phyloP scores from a whole-genome alignment of 2,113 vertebrate genomes.

The Pseudopodoces humilis region DNA sequence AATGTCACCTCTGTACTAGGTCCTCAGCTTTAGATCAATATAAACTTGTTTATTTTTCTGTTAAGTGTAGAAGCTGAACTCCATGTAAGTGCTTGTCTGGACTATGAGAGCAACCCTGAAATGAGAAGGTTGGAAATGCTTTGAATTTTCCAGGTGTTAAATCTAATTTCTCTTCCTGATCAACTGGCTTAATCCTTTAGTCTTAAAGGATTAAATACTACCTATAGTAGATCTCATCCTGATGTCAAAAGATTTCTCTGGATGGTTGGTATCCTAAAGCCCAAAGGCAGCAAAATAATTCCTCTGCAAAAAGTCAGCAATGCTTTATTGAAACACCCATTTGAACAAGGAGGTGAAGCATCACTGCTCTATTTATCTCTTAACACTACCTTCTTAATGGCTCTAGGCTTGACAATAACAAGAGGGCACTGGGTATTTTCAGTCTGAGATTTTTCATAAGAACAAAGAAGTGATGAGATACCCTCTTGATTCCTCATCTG shows the following conservation, averaged over 20 bases:
- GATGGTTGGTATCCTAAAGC: conserved; percentile 44
- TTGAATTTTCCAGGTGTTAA: conserved; percentile 48
- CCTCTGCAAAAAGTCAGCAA: not conserved
- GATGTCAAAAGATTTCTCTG: conserved; percentile 67
- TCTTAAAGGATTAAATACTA: conserved; percentile 67
- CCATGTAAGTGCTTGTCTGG: not conserved
- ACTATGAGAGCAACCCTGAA: not conserved
- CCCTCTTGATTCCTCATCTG: conserved; percentile 23
- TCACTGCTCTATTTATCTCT: conserved; percentile 47
- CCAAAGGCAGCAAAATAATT: conserved; percentile 39
- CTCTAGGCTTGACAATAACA: conserved; percentile 4
- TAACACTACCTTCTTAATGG: conserved; percentile 51
- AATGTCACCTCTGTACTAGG: not conserved
- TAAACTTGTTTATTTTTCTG: not conserved
- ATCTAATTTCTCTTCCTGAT: conserved; percentile 61
- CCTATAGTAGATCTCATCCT: conserved; percentile 53
- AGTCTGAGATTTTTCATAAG: conserved; percentile 29
- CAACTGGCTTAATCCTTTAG: conserved; percentile 47
- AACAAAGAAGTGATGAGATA: conserved; percentile 24
- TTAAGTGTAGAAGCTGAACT: not conserved
- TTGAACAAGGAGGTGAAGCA: conserved; percentile 46
- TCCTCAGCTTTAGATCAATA: not conserved
- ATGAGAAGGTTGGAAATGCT: conserved; percentile 12
- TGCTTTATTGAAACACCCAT: conserved; percentile 46
- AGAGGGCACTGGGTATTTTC: conserved; percentile 11